phyloP scores from a whole-genome alignment of 2,888 invertebrate genomes.

The Alloplasta piceator region DNA sequence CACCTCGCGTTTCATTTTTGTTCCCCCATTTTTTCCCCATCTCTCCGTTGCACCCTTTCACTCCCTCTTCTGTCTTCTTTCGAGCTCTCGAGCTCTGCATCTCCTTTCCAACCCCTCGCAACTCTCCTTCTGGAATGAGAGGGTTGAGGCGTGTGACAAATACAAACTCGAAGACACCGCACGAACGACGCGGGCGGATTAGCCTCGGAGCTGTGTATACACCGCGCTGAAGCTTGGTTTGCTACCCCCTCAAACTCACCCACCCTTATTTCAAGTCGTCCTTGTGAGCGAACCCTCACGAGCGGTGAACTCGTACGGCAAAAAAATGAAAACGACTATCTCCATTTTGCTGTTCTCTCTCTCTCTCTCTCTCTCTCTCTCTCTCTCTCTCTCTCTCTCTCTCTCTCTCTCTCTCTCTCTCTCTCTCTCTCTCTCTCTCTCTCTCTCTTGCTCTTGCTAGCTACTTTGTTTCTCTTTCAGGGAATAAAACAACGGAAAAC shows the following conservation, averaged over 20 bases:
- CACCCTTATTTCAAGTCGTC: conserved; percentile 39
- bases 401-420: conserved; percentile 1
- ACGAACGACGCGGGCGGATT: conserved; percentile 61
- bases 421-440: conserved; percentile 1
- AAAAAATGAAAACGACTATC: conserved; percentile 57
- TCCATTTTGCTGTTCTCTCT: neutral
- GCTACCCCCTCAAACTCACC: conserved; percentile 25
- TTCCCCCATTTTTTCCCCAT: too few relatives aligned
- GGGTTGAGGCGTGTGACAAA: conserved; percentile 79
- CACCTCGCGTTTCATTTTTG: conserved; percentile 66
- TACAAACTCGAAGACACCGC: conserved; percentile 74
- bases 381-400: conserved; percentile 16
- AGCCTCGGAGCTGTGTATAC: conserved; percentile 38
- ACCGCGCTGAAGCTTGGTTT: neutral
- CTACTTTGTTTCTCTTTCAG: neutral
- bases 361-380: neutral
- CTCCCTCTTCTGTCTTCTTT: too few relatives aligned
- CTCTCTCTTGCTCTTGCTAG: conserved; percentile 1
- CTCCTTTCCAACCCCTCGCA: too few relatives aligned
- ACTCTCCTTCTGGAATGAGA: conserved; percentile 50
- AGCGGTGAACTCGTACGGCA: conserved; percentile 48
- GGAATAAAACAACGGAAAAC: conserved; percentile 46
- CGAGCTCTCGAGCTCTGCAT: too few relatives aligned
- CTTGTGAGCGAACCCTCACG: conserved; percentile 23
- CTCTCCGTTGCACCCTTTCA: too few relatives aligned